Evolutionary conservation across 1,140 invertebrate species (phyloP).

Genomic region (Sesamia nonagrioides): DNA sequence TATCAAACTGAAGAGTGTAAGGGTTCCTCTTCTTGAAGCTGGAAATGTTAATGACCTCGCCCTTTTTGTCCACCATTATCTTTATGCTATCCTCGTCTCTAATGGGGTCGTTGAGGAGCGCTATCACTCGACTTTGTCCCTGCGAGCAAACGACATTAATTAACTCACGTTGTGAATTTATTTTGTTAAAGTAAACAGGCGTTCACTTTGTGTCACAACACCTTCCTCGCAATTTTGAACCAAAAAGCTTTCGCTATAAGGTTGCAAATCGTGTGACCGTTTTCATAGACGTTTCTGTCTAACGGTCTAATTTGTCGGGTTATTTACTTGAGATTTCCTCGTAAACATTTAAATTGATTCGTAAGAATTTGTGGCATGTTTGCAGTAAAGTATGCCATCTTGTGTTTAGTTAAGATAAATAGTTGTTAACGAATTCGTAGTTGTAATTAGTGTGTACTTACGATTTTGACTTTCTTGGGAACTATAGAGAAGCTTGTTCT

Average conservation of each 20-base stretch:
- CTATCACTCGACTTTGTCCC: slow-evolving; percentile 94
- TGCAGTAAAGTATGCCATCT: slow-evolving; percentile 6
- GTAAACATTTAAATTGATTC: slow-evolving; percentile 25
- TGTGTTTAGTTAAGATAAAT: slow-evolving; percentile 16
- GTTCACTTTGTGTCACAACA: slow-evolving; percentile 1
- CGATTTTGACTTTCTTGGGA: slow-evolving; percentile 94
- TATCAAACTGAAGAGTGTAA: slow-evolving; percentile 93
- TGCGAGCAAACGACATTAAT: slow-evolving; percentile 66
- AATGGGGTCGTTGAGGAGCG: slow-evolving; percentile 92
- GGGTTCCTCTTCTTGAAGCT: slow-evolving; percentile 93
- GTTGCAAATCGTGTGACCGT: not conserved
- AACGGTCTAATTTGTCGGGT: slow-evolving; percentile 24
- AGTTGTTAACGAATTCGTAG: slow-evolving; percentile 5
- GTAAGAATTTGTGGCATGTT: slow-evolving; percentile 28
- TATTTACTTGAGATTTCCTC: slow-evolving; percentile 19
- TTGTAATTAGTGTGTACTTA: slow-evolving; percentile 74
- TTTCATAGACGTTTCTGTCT: not conserved
- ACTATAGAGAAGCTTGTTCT: slow-evolving; percentile 92
- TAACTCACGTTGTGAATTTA: slow-evolving; percentile 47
- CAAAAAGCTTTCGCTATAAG: not conserved
- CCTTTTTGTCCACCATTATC: slow-evolving; percentile 93
- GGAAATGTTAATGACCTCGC: slow-evolving; percentile 92
- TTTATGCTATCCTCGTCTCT: slow-evolving; percentile 91
- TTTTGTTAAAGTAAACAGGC: slow-evolving; percentile 37
- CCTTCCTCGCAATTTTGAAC: not conserved